Conservation (phyloP, 2,888 invertebrate species). For the Lomographa bimaculata region DNA sequence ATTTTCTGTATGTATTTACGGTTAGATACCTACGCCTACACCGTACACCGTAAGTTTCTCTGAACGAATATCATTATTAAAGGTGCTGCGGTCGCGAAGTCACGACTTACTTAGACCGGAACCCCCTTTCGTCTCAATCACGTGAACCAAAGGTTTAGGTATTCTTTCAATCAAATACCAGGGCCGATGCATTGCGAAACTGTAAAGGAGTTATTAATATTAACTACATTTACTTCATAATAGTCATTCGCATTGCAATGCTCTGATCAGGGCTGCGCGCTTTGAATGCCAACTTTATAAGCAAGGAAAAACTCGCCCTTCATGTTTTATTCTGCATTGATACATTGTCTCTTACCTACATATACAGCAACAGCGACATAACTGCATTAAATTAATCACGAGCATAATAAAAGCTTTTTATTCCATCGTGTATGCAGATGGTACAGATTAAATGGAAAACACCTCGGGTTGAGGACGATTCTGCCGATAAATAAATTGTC, state of each 20-base stretch:
- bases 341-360: conserved; percentile 16
- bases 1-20: too few relatives aligned
- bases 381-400: conserved; percentile 19
- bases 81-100: conserved; percentile 36
- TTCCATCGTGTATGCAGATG: conserved; percentile 10
- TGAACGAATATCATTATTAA: conserved; percentile 29
- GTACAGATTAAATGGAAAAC: conserved; percentile 18
- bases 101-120: conserved; percentile 39
- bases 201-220: conserved; percentile 28
- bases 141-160: conserved; percentile 30
- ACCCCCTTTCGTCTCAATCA: conserved; percentile 27
- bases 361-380: conserved; percentile 19
- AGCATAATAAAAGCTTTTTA: conserved; percentile 10
- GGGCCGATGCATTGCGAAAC: conserved; percentile 38
- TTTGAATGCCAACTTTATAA: conserved; percentile 45
- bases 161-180: conserved; percentile 39
- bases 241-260: conserved; percentile 35
- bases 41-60: conserved; percentile 25
- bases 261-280: conserved; percentile 35
- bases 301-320: conserved; percentile 31
- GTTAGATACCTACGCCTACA: too few relatives aligned
- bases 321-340: conserved; percentile 23
- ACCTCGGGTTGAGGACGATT: conserved; percentile 7
- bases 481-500: conserved; percentile 4
- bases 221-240: conserved; percentile 27